A percentile compares a stretch with the other conserved stretches of the same genome.
phyloP scores from a whole-genome alignment of 2,888 invertebrate species.

The Microdon myrmicae region DNA sequence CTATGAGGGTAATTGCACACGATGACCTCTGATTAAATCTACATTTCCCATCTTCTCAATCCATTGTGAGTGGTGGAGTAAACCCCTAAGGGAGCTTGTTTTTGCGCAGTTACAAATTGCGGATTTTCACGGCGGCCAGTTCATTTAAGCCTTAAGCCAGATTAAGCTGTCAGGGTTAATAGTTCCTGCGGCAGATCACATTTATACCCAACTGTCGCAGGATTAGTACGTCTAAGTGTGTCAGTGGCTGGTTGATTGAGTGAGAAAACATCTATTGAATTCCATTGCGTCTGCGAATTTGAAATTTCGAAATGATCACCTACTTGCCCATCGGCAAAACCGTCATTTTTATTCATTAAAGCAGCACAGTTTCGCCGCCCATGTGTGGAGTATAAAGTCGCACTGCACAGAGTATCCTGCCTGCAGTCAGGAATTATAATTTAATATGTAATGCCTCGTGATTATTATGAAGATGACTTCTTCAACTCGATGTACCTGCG shows the following conservation, averaged over 20 bases:
- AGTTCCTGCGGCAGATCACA: neutral
- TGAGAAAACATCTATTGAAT: neutral
- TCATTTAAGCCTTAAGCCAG: slow-evolving; percentile 6
- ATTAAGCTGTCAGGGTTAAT: slow-evolving; percentile 17
- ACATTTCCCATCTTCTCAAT: slow-evolving; percentile 19
- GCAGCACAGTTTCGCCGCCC: too few relatives aligned
- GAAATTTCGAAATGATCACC: too few relatives aligned
- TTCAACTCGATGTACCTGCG: slow-evolving; percentile 11
- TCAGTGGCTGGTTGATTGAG: too few relatives aligned
- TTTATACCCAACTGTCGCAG: too few relatives aligned
- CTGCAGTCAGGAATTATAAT: slow-evolving; percentile 31
- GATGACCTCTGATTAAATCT: slow-evolving; percentile 43
- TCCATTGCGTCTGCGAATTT: slow-evolving; percentile 1
- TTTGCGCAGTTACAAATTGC: slow-evolving; percentile 9
- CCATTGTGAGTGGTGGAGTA: slow-evolving; percentile 29
- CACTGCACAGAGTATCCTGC: slow-evolving; percentile 1
- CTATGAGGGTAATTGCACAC: slow-evolving; percentile 36
- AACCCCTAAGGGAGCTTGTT: slow-evolving; percentile 6
- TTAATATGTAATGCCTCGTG: slow-evolving; percentile 42
- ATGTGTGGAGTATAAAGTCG: too few relatives aligned
- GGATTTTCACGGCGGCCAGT: slow-evolving; percentile 21
- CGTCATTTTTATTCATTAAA: too few relatives aligned
- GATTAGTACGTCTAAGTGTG: too few relatives aligned
- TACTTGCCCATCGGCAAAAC: too few relatives aligned
- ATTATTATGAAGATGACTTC: slow-evolving; percentile 35